A percentile compares a stretch with the other conserved stretches of the same genome.
phyloP scores from a whole-genome alignment of 2,113 vertebrate species.

The Antechinus flavipes region DNA sequence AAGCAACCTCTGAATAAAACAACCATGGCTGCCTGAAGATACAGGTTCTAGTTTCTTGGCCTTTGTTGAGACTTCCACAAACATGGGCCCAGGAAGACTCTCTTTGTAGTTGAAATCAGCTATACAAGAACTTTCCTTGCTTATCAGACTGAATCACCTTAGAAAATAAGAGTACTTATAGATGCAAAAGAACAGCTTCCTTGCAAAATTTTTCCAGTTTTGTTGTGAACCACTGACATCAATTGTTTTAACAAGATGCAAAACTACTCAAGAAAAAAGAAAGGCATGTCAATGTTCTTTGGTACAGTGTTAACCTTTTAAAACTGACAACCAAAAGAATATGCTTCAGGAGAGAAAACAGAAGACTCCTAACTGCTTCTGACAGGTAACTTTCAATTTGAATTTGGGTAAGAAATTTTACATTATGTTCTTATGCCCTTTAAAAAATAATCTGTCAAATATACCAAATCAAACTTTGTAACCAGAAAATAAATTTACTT shows the following conservation, averaged over 20 bases:
- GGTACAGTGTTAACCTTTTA: constrained; percentile 91
- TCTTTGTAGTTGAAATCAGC: not conserved
- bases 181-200: not conserved
- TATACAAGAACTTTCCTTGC: constrained; percentile 45
- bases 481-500: constrained; percentile 78
- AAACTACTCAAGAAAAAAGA: constrained; percentile 85
- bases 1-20: not conserved
- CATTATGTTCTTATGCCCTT: constrained; percentile 83
- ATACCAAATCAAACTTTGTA: constrained; percentile 82
- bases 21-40: not conserved
- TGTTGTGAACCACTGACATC: not conserved
- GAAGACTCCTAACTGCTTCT: constrained; percentile 90
- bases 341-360: constrained; percentile 87
- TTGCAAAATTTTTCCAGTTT: not conserved
- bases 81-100: not conserved
- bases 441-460: constrained; percentile 83
- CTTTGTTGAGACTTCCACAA: not conserved
- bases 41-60: not conserved
- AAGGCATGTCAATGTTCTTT: constrained; percentile 84
- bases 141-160: not conserved
- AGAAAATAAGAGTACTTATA: not conserved
- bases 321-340: constrained; percentile 92
- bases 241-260: constrained; percentile 75
- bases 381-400: constrained; percentile 90
- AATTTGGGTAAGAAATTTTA: constrained; percentile 83